Evolutionary conservation across 2,113 vertebrate species (phyloP).

Genomic region (Oryzias celebensis): DNA sequence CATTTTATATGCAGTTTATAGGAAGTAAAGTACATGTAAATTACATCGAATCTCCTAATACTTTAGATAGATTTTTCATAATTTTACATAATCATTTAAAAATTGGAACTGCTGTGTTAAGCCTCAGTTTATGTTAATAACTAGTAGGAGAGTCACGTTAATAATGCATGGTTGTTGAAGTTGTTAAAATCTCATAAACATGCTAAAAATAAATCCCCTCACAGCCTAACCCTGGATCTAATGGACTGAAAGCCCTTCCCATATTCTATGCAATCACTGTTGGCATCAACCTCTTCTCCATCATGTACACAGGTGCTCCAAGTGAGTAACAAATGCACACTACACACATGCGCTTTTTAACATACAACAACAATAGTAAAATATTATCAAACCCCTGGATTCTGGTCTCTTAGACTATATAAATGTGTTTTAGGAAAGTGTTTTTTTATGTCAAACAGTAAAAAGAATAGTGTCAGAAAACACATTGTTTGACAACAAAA

Average conservation of each 20-base stretch:
- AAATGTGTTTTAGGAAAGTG: background rate
- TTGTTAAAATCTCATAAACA: too few species aligned
- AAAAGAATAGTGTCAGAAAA: background rate
- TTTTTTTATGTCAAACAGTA: background rate
- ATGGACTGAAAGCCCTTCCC: conserved; percentile 88
- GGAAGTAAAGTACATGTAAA: too few species aligned
- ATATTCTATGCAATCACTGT: conserved; percentile 92
- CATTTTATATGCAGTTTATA: too few species aligned
- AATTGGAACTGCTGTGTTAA: too few species aligned
- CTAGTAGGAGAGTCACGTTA: too few species aligned
- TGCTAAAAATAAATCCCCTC: background rate
- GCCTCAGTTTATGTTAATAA: too few species aligned
- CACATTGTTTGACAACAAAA: conserved; percentile 7
- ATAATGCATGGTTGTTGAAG: too few species aligned
- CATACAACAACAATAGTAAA: conserved; percentile 12
- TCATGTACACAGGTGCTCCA: conserved; percentile 91
- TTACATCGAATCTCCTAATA: too few species aligned
- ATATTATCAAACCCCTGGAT: background rate
- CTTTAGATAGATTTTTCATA: too few species aligned
- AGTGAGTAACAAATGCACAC: conserved; percentile 78
- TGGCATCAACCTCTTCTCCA: conserved; percentile 94
- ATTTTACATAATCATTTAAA: too few species aligned
- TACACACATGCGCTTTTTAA: background rate
- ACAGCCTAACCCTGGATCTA: conserved; percentile 89
- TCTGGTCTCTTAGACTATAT: background rate